These are phyloP conservation scores for Micromys minutus DNA, from an alignment of 2,113 vertebrate genomes.

Conservation along the genomic window DNA sequence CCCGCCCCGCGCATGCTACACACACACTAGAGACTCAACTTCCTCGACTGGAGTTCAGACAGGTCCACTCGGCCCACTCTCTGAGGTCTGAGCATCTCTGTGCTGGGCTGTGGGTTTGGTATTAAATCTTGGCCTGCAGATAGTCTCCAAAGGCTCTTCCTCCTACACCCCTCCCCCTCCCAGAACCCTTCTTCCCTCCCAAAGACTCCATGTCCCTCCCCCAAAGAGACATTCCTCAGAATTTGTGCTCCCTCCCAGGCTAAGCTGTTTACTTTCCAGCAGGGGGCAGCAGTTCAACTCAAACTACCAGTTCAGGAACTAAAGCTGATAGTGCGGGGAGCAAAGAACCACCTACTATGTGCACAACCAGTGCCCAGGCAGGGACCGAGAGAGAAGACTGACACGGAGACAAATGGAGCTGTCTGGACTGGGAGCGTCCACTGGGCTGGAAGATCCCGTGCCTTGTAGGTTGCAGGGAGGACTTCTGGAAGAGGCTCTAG, in stretches of 20 bases:
- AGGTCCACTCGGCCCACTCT: neutral
- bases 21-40: neutral
- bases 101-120: neutral
- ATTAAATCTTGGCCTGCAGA: neutral
- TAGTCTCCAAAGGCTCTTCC: neutral
- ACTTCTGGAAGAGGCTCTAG: neutral
- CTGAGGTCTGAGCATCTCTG: neutral
- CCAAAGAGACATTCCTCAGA: neutral
- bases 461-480: neutral
- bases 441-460: neutral
- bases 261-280: neutral
- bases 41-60: neutral
- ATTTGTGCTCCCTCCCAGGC: neutral
- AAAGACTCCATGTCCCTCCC: too few species aligned
- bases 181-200: too few species aligned
- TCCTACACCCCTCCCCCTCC: too few species aligned
- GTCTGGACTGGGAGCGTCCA: neutral
- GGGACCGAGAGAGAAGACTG: neutral
- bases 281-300: conserved; percentile 40
- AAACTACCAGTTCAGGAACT: neutral
- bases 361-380: too few species aligned
- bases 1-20: neutral
- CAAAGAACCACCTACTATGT: neutral
- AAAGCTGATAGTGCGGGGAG: neutral
- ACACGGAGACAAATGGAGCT: neutral